Evolutionary conservation across 2,113 vertebrate species (phyloP).

Genomic region (Salvelinus alpinus): DNA sequence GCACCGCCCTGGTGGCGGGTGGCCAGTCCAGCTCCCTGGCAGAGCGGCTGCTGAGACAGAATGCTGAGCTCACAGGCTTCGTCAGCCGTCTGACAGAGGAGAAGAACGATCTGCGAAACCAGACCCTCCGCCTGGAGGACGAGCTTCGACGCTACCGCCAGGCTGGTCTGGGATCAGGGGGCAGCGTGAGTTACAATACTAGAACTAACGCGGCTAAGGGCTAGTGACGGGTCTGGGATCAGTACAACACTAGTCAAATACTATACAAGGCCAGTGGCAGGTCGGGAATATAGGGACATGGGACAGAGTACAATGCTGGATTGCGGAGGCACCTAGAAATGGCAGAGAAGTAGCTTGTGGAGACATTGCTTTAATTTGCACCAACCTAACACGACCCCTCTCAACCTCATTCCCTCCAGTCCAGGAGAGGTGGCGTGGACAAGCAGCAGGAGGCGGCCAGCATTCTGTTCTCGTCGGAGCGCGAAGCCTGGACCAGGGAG

Average conservation of each 20-base stretch:
- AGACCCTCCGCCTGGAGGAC: conserved; percentile 84
- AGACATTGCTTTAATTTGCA: background rate
- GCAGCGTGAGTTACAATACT: background rate
- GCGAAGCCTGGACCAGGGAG: conserved; percentile 85
- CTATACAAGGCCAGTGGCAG: background rate
- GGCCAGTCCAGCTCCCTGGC: conserved; percentile 77
- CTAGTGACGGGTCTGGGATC: background rate
- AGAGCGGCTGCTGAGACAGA: conserved; percentile 90
- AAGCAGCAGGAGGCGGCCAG: conserved; percentile 62
- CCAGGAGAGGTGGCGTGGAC: conserved; percentile 53
- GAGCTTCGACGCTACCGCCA: conserved; percentile 78
- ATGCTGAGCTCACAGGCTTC: conserved; percentile 89
- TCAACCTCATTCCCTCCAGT: conserved; percentile 59
- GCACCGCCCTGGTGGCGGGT: conserved; percentile 59
- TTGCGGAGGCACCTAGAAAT: too few relatives aligned
- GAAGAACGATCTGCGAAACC: conserved; percentile 91
- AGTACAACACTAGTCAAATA: background rate
- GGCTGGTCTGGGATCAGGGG: conserved; percentile 12
- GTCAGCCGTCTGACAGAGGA: conserved; percentile 92
- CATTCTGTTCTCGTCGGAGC: conserved; percentile 78
- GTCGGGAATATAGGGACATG: background rate
- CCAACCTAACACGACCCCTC: background rate
- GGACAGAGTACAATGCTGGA: background rate
- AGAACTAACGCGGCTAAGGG: background rate
- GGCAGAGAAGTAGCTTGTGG: background rate